Evolutionary conservation across 2,797 vertebrate genomes (phyloP).

Genomic region (Lagocephalus sceleratus): DNA sequence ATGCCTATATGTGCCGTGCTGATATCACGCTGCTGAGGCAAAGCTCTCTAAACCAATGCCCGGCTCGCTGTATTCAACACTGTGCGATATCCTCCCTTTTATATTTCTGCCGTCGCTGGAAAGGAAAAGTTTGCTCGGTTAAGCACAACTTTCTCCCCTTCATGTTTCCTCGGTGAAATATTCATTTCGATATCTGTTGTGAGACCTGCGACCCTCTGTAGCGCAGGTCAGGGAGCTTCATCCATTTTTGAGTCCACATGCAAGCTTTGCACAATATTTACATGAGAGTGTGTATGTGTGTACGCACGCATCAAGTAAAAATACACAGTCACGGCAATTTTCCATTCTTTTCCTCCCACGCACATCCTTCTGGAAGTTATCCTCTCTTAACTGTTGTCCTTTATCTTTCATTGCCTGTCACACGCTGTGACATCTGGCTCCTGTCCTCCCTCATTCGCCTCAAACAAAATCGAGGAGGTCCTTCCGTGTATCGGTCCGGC

Average conservation of each 20-base stretch:
- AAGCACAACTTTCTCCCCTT: slow-evolving; percentile 62
- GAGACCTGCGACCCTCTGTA: slow-evolving; percentile 2
- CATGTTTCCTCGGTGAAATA: slow-evolving; percentile 45
- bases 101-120: slow-evolving; percentile 56
- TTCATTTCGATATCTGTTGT: slow-evolving; percentile 2
- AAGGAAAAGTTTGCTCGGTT: slow-evolving; percentile 64
- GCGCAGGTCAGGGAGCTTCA: slow-evolving; percentile 11
- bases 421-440: slow-evolving; percentile 54
- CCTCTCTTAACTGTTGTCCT: slow-evolving; percentile 38
- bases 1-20: slow-evolving; percentile 64
- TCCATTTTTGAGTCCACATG: neutral
- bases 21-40: slow-evolving; percentile 61
- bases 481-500: slow-evolving; percentile 6
- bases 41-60: slow-evolving; percentile 54
- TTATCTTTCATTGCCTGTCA: slow-evolving; percentile 44
- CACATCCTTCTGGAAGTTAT: slow-evolving; percentile 50
- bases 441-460: slow-evolving; percentile 39
- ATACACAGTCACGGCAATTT: slow-evolving; percentile 38
- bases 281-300: neutral
- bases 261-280: neutral
- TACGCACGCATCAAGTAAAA: slow-evolving; percentile 23
- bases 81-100: slow-evolving; percentile 60
- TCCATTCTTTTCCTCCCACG: slow-evolving; percentile 50
- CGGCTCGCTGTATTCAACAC: slow-evolving; percentile 59
- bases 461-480: slow-evolving; percentile 28